Evolutionary conservation across 30 jellyfish, hydroid and myxozoan genomes (phyloP).

Genomic region (Rhopilema esculentum): DNA sequence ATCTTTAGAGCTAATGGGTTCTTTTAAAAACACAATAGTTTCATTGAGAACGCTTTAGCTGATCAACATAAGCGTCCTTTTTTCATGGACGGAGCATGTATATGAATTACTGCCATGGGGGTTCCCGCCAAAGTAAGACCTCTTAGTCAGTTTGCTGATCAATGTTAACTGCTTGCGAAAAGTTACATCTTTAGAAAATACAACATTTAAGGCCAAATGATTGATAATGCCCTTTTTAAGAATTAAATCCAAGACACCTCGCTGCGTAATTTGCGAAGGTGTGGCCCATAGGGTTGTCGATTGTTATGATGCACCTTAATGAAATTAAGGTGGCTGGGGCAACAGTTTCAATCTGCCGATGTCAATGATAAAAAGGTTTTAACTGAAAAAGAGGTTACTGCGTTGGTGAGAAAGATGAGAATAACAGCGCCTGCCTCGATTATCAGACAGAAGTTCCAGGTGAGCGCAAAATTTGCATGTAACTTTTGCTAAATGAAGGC

Average conservation of each 20-base stretch:
- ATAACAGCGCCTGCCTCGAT: slow-evolving; percentile 77
- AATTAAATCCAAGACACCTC: neutral
- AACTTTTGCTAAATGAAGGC: too few relatives aligned
- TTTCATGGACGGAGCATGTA: too few relatives aligned
- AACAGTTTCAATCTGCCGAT: slow-evolving; percentile 74
- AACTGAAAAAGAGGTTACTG: slow-evolving; percentile 70
- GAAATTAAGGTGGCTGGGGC: slow-evolving; percentile 77
- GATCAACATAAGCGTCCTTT: too few relatives aligned
- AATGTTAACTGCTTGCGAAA: too few relatives aligned
- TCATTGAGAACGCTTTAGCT: too few relatives aligned
- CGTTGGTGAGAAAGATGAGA: slow-evolving; percentile 70
- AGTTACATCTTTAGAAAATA: too few relatives aligned
- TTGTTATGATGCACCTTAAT: neutral
- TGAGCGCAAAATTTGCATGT: neutral
- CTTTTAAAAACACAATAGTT: too few relatives aligned
- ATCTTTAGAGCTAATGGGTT: too few relatives aligned
- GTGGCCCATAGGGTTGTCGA: neutral
- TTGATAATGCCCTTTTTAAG: neutral
- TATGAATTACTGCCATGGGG: too few relatives aligned
- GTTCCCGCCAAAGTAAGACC: too few relatives aligned
- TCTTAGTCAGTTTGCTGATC: too few relatives aligned
- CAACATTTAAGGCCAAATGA: too few relatives aligned
- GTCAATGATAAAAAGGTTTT: slow-evolving; percentile 57
- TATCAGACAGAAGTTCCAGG: slow-evolving; percentile 83
- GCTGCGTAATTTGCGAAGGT: neutral